Conservation (phyloP, 2,888 invertebrate species). For the Julus scanicus region DNA sequence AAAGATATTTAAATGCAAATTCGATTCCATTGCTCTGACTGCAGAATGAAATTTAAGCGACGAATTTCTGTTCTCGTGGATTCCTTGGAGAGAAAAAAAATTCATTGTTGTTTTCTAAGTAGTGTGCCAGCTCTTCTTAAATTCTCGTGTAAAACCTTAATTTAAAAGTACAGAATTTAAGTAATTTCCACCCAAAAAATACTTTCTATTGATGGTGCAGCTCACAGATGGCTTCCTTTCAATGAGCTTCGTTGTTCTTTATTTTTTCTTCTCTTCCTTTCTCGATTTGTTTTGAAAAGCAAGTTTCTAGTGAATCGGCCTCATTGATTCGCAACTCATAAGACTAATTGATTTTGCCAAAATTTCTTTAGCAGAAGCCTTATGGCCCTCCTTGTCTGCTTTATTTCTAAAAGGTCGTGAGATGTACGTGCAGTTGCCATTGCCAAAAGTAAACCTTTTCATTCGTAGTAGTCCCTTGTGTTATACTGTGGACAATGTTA, state of each 20-base stretch:
- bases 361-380: background rate
- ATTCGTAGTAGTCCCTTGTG: background rate
- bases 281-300: conserved; percentile 11
- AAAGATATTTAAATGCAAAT: too few species aligned
- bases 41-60: too few species aligned
- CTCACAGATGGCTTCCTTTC: background rate
- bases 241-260: background rate
- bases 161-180: background rate
- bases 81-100: background rate
- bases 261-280: background rate
- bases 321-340: conserved; percentile 11
- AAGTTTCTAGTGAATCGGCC: background rate
- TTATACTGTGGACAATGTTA: conserved; percentile 19
- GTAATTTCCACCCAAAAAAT: background rate
- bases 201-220: too few species aligned
- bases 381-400: background rate
- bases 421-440: background rate
- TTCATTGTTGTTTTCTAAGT: background rate
- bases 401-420: conserved; percentile 3
- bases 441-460: conserved; percentile 11
- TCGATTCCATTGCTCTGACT: too few species aligned
- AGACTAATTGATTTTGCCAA: conserved; percentile 11
- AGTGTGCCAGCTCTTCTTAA: background rate
- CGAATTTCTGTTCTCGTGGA: too few species aligned
- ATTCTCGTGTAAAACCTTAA: background rate